phyloP scores from a whole-genome alignment of 2,113 vertebrate genomes.

The Panthera leo region DNA sequence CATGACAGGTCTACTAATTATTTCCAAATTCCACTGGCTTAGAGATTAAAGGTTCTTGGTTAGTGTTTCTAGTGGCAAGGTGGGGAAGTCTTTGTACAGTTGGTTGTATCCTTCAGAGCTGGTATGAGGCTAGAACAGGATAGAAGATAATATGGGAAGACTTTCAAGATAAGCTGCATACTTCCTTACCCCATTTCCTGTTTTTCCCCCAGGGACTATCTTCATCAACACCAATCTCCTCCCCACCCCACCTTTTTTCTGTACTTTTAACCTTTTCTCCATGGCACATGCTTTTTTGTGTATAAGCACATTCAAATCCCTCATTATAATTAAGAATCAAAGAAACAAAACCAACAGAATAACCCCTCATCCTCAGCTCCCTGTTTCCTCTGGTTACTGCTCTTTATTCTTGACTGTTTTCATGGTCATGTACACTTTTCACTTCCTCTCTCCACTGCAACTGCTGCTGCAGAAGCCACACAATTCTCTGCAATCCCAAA shows the following conservation, averaged over 20 bases:
- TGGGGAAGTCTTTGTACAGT: not conserved
- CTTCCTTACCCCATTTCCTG: not conserved
- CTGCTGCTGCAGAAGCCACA: not conserved
- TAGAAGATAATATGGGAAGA: not conserved
- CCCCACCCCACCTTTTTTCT: not conserved
- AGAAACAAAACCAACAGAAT: not conserved
- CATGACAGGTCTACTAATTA: not conserved
- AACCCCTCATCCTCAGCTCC: not conserved
- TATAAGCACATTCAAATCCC: not conserved
- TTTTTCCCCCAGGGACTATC: not conserved
- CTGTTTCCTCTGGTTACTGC: not conserved
- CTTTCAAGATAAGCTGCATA: not conserved
- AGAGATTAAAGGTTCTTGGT: not conserved
- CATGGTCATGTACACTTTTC: not conserved
- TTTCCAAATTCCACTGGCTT: not conserved
- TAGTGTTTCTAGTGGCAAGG: not conserved
- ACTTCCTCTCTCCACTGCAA: not conserved
- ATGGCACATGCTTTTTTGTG: not conserved
- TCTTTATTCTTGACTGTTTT: not conserved
- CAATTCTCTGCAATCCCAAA: not conserved
- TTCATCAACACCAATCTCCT: not conserved
- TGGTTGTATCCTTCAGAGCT: not conserved
- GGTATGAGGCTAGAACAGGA: not conserved
- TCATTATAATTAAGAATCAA: slow-evolving; percentile 15
- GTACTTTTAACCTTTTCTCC: not conserved